phyloP scores from a whole-genome alignment of 2,113 vertebrate species.

The Anas platyrhynchos region DNA sequence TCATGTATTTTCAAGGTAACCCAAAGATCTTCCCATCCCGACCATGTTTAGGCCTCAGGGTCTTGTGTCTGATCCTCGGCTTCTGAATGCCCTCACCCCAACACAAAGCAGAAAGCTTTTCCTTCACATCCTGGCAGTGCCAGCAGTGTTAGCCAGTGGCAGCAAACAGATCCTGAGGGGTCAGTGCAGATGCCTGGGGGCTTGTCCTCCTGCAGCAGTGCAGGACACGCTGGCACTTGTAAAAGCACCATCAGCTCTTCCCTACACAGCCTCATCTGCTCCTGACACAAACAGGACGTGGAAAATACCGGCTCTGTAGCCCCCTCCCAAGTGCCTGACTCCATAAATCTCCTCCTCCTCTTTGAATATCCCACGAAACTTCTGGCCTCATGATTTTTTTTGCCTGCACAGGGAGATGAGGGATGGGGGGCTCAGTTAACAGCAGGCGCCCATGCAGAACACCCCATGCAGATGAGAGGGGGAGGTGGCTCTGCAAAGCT shows the following conservation, averaged over 20 bases:
- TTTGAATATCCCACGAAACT: background rate
- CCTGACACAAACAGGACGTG: background rate
- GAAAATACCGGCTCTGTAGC: background rate
- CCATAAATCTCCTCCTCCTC: background rate
- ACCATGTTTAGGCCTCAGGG: background rate
- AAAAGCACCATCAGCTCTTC: background rate
- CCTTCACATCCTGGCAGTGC: background rate
- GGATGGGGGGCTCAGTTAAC: background rate
- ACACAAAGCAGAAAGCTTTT: background rate
- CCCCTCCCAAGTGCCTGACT: background rate
- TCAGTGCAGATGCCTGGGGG: background rate
- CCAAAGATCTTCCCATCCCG: background rate
- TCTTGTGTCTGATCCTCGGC: background rate
- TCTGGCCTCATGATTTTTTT: background rate
- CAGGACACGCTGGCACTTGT: background rate
- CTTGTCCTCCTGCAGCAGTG: background rate
- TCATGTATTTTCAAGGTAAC: background rate
- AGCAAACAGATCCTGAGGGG: background rate
- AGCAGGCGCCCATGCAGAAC: background rate
- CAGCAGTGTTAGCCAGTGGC: background rate
- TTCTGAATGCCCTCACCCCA: background rate
- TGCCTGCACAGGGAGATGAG: background rate
- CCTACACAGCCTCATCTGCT: background rate
- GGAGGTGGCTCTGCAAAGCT: background rate
- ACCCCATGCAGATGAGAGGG: background rate